Evolutionary conservation across 2,797 vertebrate species (phyloP), one percentile per base, ranked within the genome.

Genomic region (Gallirallus australis): DNA sequence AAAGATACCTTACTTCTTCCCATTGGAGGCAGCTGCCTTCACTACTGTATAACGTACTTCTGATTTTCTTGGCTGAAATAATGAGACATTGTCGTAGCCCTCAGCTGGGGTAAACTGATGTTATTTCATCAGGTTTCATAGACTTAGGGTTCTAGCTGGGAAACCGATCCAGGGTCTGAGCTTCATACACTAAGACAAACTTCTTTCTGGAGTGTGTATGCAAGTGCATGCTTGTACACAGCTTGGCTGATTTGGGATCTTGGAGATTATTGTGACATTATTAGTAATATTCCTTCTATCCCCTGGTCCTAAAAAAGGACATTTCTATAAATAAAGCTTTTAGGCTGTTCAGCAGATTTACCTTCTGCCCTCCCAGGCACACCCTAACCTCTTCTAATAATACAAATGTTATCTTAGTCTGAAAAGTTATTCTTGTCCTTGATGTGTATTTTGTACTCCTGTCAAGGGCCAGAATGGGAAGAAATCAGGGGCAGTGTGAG

Each of bases 381-480:
- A 82, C 91, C 94, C 92, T 93, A 95, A 93, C 90, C 88, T 93
- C 68, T 93, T 60, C 83, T 89, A 96, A 95, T 85, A 95, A 94
- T 93, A 96, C 45, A 87, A 94, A 94, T 48, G 53, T 77, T 94
- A 71, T 94, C 80, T 90, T 59, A 73, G 64, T 71, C 53, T 68
- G 73, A 81, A 95, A 85, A 80, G 86, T 92, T 95, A 87, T 95
- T 96, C 65, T 89, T 87, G 86, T 94, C 88, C 94, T 93, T 89
- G 56, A 33, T 85, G 72, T 63, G 57, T 76, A 82, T 91, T 96
- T 94, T 94, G 77, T 81, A 79, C 75, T 94, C 56, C 47, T 73
- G 78, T 92, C 92, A 90, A 78, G 53, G 83, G 72, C 83, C 88
- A 87, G 82, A 80, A 89, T 15, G 52, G 57, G 85, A 90, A 94